Evolutionary conservation across 92 coral and sea anemone genomes (phyloP).

Genomic region (Palythoa heliodiscus): DNA sequence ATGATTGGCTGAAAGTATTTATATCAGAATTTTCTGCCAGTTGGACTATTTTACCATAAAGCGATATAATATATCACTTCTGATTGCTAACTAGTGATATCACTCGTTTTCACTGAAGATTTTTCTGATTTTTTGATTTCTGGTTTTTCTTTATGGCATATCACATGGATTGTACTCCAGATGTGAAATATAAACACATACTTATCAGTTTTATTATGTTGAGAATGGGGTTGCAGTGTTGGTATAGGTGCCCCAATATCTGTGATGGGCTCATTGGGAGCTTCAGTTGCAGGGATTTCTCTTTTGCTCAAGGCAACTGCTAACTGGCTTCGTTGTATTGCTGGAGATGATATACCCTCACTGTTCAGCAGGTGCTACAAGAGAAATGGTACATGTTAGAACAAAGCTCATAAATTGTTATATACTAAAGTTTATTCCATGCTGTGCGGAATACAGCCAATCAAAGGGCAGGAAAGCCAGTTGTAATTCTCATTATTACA

Average conservation of each 20-base stretch:
- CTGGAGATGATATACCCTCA: constrained; percentile 84
- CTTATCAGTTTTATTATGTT: not conserved
- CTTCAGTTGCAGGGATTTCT: constrained; percentile 92
- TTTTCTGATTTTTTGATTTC: too few relatives aligned
- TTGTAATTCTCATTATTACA: too few relatives aligned
- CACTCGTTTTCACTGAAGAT: too few relatives aligned
- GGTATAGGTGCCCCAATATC: constrained; percentile 69
- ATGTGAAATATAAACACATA: not conserved
- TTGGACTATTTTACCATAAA: too few relatives aligned
- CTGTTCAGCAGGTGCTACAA: constrained; percentile 72
- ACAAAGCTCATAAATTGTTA: not conserved
- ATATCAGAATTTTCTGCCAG: too few relatives aligned
- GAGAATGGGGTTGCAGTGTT: not conserved
- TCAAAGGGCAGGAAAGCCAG: too few relatives aligned
- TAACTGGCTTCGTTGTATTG: constrained; percentile 86
- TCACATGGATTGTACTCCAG: too few relatives aligned
- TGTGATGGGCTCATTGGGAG: constrained; percentile 74
- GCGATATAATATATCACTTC: too few relatives aligned
- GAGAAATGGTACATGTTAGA: not conserved
- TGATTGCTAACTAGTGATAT: too few relatives aligned
- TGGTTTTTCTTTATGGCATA: too few relatives aligned
- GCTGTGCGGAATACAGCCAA: too few relatives aligned
- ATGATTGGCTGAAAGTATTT: too few relatives aligned
- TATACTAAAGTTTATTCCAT: not conserved
- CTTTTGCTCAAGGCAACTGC: constrained; percentile 84